Evolutionary conservation across 1,140 invertebrate species (phyloP).

Genomic region (Apis florea): DNA sequence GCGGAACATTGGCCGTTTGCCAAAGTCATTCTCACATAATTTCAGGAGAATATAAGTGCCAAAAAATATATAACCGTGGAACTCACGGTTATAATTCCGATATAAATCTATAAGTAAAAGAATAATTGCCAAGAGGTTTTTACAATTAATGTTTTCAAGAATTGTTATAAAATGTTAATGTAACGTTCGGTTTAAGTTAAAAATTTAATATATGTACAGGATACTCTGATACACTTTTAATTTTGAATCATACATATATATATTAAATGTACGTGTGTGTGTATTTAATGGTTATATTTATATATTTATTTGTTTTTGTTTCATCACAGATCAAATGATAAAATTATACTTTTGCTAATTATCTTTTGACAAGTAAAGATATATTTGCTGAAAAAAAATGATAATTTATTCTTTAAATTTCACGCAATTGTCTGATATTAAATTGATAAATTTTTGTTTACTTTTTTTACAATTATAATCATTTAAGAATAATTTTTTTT

Average conservation of each 20-base stretch:
- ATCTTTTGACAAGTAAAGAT: not conserved
- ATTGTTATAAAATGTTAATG: constrained; percentile 8
- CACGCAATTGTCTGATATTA: not conserved
- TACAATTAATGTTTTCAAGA: not conserved
- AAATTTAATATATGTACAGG: constrained; percentile 21
- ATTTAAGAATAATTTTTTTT: not conserved
- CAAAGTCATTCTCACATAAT: constrained; percentile 69
- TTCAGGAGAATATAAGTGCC: constrained; percentile 52
- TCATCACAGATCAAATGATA: constrained; percentile 4
- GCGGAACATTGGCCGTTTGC: constrained; percentile 53
- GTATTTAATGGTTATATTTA: not conserved
- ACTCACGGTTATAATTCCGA: constrained; percentile 27
- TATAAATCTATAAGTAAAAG: constrained; percentile 39
- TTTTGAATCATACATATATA: constrained; percentile 16
- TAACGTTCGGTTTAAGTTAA: constrained; percentile 30
- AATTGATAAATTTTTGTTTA: not conserved
- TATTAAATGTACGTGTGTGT: too few relatives aligned
- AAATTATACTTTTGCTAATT: constrained; percentile 39
- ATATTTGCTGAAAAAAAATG: not conserved
- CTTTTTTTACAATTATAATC: not conserved
- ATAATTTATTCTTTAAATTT: not conserved
- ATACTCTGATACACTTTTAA: constrained; percentile 30
- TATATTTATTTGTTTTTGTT: not conserved
- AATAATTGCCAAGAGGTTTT: constrained; percentile 20
- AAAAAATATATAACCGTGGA: constrained; percentile 55